Evolutionary conservation across 1,140 invertebrate species (phyloP), one percentile per base, ranked within the genome.

Genomic region (Arctopsyche grandis): DNA sequence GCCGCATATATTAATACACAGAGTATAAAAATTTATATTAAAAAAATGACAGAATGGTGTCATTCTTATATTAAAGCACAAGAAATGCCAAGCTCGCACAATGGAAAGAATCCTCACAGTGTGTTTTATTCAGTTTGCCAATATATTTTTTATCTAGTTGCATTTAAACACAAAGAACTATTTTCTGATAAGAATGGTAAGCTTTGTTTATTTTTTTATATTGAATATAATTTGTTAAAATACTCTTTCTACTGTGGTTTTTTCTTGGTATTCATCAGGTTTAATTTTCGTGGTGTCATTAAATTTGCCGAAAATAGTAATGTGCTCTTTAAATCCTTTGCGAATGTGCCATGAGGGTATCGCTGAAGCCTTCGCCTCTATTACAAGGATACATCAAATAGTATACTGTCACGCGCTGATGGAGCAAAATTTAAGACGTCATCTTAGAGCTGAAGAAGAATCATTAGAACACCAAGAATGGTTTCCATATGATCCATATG

Each of bases 51-150:
- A 0, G 87, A 89, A 26, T 89, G 87, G 87, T 88, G 87, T 38
- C 87, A 89, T 60, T 84, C 85, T 0, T 89, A 89, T 69, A 85
- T 89, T n/a, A 85, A 85, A 0, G 87, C 88, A 0, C 87, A 89
- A 75, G 84, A 86, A 0, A 85, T 85, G 0, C 77, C 85, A 9
- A 83, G 84, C 16, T 75, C 80, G 0, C 83, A 80, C 48, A 85
- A 87, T 69, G 87, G 86, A 29, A 84, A 83, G 0, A 91, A 92
- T 84, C 90, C 92, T 3, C 96, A 99, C 85, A 89, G 91, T 29
- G 92, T 97, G 0, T 99, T 98, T 87, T 97, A 97, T 85, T 91
- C 93, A 14, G 91, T 97, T 10, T 97, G 96, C 84, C 96, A 98
- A 87, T 92, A 94, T 0, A 88, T 98, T 38, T 98, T 99, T 85